Base-by-base conservation (phyloP, 2,113 vertebrate species). In the Alces alces region DNA sequence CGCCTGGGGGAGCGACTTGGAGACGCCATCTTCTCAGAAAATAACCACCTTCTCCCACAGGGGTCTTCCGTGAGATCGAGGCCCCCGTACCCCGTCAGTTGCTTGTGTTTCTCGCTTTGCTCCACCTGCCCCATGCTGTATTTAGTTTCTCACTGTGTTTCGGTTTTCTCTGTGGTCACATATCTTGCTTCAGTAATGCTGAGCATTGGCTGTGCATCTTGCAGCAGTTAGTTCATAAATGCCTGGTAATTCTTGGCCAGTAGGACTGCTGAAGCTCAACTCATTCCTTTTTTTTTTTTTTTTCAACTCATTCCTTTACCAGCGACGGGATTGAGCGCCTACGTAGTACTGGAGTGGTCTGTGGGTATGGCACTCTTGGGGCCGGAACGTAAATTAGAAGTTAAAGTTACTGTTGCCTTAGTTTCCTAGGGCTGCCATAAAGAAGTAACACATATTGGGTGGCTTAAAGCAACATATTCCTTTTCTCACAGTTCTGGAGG, bases 131-230 rank as follows among this genome's bases (percentile, higher is more conserved):
- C 16, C 64, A 15, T 17, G 43, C 28, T 4, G 76, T 33, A 1
- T 58, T 58, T 55, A 11, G n/a, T 28, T 52, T 57, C 28, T 70
- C 25, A 3, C 36, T n/a, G 47, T 14, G 15, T 21, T 43, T 27
- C 12, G 57, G 10, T 33, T 28, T 15, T 78, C 23, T 19, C 1
- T 11, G 82, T 54, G 2, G 86, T 15, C 15, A 16, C 5, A 0
- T 25, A 1, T 2, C 45, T 66, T 50, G n/a, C 60, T 0, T n/a
- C 43, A 10, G 5, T 25, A 12, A 28, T 30, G 3, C 5, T 2
- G 85, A 36, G n/a, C 86, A 2, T 33, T 39, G 52, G 27, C 52
- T n/a, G 57, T 33, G 2, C 21, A 1, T 43, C 58, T 85, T 25
- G 3, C 47, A 30, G 61, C 45, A 57, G 64, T 6, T 47, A 7